Percentiles rank a stretch among this genome's conserved stretches.
Evolutionary conservation across 2,113 vertebrate genomes (phyloP).

Genomic region (Notothenia coriiceps): DNA sequence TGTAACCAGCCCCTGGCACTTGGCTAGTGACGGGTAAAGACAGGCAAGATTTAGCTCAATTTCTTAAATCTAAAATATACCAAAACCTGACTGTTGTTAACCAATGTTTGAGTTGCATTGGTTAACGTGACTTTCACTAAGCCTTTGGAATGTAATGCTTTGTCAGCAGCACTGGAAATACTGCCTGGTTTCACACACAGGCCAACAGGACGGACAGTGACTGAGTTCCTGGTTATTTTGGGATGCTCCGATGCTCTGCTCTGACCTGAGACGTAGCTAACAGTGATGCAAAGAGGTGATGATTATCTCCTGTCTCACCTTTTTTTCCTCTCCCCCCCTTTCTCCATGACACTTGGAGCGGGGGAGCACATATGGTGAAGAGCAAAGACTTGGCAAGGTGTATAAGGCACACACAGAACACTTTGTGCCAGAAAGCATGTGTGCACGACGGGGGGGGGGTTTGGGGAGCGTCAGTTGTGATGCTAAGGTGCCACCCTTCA

Average conservation of each 20-base stretch:
- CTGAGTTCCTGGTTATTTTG: slow-evolving; percentile 66
- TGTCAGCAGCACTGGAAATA: slow-evolving; percentile 44
- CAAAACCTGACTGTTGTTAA: slow-evolving; percentile 62
- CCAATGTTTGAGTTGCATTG: slow-evolving; percentile 48
- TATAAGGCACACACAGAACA: slow-evolving; percentile 74
- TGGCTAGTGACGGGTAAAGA: slow-evolving; percentile 44
- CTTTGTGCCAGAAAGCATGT: slow-evolving; percentile 81
- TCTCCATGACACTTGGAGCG: slow-evolving; percentile 57
- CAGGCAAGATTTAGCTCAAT: slow-evolving; percentile 41
- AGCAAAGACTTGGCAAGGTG: slow-evolving; percentile 63
- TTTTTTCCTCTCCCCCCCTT: slow-evolving; percentile 22
- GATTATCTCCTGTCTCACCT: slow-evolving; percentile 71
- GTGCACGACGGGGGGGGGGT: slow-evolving; percentile 65
- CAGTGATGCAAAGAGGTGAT: slow-evolving; percentile 73
- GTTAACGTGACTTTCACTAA: slow-evolving; percentile 62
- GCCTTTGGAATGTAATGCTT: slow-evolving; percentile 77
- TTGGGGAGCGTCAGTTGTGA: slow-evolving; percentile 43
- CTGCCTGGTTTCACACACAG: slow-evolving; percentile 37
- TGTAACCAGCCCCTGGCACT: slow-evolving; percentile 40
- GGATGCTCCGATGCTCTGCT: slow-evolving; percentile 61
- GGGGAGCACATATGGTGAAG: slow-evolving; percentile 72
- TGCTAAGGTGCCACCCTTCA: slow-evolving; percentile 41
- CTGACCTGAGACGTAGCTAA: slow-evolving; percentile 76
- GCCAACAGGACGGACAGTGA: slow-evolving; percentile 54
- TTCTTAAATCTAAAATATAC: slow-evolving; percentile 46